Base-by-base conservation (phyloP, 2,113 vertebrate genomes). In the Ophiodon elongatus region DNA sequence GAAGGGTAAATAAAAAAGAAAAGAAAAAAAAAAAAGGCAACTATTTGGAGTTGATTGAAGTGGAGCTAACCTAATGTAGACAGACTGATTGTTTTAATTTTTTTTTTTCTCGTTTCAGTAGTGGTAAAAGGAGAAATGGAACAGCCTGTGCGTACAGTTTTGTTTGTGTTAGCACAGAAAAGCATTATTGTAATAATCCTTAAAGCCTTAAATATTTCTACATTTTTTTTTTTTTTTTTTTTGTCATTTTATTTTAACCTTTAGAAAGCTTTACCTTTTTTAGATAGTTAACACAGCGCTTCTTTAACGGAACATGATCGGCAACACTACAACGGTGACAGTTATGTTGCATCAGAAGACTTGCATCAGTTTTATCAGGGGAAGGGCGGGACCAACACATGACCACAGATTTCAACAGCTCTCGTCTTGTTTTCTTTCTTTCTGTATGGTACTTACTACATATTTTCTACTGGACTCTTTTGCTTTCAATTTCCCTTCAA, bases 141-240 rank as follows among this genome's bases (percentile, higher is more conserved):
- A 75, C 80, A 76, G 84, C 84, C 75, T 84, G 86, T 84, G 79
- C 73, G 9, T 80, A 74, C 62, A 73, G 72, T 81, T 81, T 80
- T 85, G 50, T 85, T 80, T 80, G 88, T 93, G 74, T 78, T 88
- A 74, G 84, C 89, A 86, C 87, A 81, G 65, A 79, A 76, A 90
- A 89, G 89, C 89, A 90, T 90, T 90, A 89, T 90, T 79, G 80
- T 86, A 71, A 89, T 92, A 89, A 87, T 91, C 89, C 88, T 87
- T 84, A 85, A 94, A 92, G 94, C 94, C 93, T 95, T 94, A 94
- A 94, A 86, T 82, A 82, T 89, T 89, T 90, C 82, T 88, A 76
- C 69, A 1, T 52, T 79, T 23, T 19, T 68, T 83, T 56, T 56
- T 85, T 71, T 52, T 79, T 23, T 19, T 68, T 83, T 56, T 56